Conservation (phyloP, 2,797 vertebrate genomes). For the Pteronotus mesoamericanus region DNA sequence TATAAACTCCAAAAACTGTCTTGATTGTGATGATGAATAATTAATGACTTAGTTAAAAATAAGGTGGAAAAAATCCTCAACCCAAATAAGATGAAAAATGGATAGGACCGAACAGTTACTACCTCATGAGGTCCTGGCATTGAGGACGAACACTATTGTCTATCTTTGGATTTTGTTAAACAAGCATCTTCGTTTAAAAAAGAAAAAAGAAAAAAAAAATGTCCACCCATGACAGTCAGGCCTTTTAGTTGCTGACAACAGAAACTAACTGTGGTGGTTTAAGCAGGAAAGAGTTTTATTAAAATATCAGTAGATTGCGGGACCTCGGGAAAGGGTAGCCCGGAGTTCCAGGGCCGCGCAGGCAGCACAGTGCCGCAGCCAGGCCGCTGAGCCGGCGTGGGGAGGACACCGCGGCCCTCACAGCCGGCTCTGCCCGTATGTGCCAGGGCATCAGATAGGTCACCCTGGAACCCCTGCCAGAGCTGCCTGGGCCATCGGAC, state of each 20-base stretch:
- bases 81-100: background rate
- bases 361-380: background rate
- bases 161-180: background rate
- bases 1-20: background rate
- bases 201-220: background rate
- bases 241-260: background rate
- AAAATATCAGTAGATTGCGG: background rate
- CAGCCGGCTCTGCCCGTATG: accelerated
- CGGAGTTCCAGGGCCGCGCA: background rate
- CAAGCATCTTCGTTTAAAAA: background rate
- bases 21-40: background rate
- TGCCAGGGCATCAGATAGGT: accelerated
- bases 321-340: background rate
- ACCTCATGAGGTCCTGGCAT: background rate
- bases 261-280: background rate
- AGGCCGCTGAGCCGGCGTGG: background rate
- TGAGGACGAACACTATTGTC: background rate
- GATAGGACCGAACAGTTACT: background rate
- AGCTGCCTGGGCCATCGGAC: background rate
- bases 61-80: background rate
- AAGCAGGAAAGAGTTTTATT: background rate
- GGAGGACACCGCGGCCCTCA: background rate
- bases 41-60: background rate
- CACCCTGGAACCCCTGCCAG: background rate
- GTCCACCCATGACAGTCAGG: background rate